Evolutionary conservation across 2,113 vertebrate species (phyloP).

Genomic region (Psilopogon haemacephalus): DNA sequence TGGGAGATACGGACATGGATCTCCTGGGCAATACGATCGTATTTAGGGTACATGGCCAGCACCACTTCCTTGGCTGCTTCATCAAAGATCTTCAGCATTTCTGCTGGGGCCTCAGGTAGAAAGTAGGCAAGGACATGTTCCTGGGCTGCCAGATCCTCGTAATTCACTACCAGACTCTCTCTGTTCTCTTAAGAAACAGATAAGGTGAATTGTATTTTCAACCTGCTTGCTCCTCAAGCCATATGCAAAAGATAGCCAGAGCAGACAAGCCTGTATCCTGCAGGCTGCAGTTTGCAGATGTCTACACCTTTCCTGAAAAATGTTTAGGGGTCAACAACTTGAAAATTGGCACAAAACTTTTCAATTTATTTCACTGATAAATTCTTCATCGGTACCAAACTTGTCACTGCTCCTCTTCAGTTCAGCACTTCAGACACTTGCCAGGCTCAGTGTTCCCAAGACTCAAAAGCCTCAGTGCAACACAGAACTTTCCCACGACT

Average conservation of each 20-base stretch:
- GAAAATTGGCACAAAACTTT: background rate
- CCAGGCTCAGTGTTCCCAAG: background rate
- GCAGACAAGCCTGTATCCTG: background rate
- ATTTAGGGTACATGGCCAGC: constrained; percentile 97
- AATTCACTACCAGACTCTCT: constrained; percentile 95
- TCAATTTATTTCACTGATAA: background rate
- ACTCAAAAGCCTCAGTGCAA: background rate
- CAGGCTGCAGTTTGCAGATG: background rate
- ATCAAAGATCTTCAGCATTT: constrained; percentile 97
- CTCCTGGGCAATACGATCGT: constrained; percentile 89
- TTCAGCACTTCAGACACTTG: background rate
- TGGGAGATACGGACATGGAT: constrained; percentile 95
- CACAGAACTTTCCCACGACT: background rate
- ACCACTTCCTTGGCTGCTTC: constrained; percentile 96
- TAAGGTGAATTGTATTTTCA: background rate
- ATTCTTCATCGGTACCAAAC: background rate
- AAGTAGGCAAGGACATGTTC: constrained; percentile 97
- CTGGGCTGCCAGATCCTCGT: constrained; percentile 92
- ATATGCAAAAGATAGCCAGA: background rate
- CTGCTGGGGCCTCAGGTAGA: constrained; percentile 91
- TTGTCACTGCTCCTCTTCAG: background rate
- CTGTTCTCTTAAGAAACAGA: constrained; percentile 84
- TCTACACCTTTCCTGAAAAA: background rate
- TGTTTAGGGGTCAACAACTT: background rate
- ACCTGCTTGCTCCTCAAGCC: background rate